These are phyloP conservation scores for Macrotrachela quadricornifera DNA, from an alignment of 1,140 invertebrate genomes.

Conservation along the genomic window DNA sequence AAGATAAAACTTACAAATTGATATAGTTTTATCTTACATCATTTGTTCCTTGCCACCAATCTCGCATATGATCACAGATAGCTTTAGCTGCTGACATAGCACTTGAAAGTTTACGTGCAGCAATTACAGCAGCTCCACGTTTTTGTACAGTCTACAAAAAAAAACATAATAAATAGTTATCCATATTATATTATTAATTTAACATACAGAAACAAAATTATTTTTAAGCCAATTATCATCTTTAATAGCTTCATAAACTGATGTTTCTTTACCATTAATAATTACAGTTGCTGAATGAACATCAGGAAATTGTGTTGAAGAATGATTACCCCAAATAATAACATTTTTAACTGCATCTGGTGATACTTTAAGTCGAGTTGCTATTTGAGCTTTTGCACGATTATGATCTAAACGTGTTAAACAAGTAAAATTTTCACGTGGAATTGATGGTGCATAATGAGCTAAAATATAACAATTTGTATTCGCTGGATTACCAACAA, in stretches of 20 bases:
- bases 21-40: neutral
- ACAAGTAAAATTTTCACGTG: conserved; percentile 82
- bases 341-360: conserved; percentile 62
- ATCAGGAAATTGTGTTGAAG: conserved; percentile 93
- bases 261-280: conserved; percentile 31
- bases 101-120: conserved; percentile 86
- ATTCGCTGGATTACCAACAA: conserved; percentile 97
- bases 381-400: conserved; percentile 59
- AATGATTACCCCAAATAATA: conserved; percentile 98
- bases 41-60: conserved; percentile 72
- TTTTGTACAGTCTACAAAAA: conserved; percentile 49
- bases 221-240: conserved; percentile 58
- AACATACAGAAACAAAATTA: conserved; percentile 46
- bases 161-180: too few species aligned
- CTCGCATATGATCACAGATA: conserved; percentile 84
- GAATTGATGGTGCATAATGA: conserved; percentile 75
- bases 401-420: conserved; percentile 97
- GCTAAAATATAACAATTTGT: conserved; percentile 92
- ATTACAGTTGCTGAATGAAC: conserved; percentile 47
- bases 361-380: conserved; percentile 33
- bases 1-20: too few species aligned
- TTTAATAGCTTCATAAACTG: conserved; percentile 50
- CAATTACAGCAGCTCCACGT: conserved; percentile 85
- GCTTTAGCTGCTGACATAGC: conserved; percentile 95
- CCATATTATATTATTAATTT: too few species aligned